Conservation (phyloP, 2,797 vertebrate species). For the Tenualosa ilisha region DNA sequence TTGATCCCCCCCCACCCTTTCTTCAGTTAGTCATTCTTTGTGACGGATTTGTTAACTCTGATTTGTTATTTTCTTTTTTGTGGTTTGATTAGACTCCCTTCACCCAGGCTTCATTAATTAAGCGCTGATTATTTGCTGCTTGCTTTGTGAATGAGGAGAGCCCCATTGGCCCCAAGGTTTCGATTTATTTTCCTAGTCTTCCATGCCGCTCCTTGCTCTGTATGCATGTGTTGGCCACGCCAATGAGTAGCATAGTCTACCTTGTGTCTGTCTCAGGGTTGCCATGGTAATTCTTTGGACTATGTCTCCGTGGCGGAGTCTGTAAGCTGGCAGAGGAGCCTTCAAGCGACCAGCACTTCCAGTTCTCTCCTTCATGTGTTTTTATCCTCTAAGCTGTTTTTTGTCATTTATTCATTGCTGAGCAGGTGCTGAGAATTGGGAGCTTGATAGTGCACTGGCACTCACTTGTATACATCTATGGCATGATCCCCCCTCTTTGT, state of each 20-base stretch:
- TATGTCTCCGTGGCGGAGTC: not conserved
- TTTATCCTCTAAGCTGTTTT: not conserved
- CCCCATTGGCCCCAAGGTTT: not conserved
- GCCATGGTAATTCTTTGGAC: not conserved
- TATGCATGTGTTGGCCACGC: not conserved
- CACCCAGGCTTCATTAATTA: not conserved
- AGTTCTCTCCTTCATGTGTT: not conserved
- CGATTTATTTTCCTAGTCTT: not conserved
- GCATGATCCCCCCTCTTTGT: not conserved
- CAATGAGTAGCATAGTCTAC: not conserved
- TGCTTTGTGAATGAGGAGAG: not conserved
- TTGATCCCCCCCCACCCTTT: not conserved
- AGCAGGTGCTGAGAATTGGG: not conserved
- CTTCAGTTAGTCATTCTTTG: not conserved
- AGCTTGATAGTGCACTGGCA: not conserved
- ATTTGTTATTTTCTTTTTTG: not conserved
- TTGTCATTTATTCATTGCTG: not conserved
- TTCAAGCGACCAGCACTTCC: not conserved
- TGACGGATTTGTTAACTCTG: not conserved
- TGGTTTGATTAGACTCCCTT: not conserved
- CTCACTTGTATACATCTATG: not conserved
- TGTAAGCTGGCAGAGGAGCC: constrained; percentile 2
- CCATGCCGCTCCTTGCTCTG: not conserved
- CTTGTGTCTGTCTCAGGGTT: not conserved
- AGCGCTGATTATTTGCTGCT: not conserved